Conservation (phyloP, 2,797 vertebrate genomes). For the Hybognathus amarus region DNA sequence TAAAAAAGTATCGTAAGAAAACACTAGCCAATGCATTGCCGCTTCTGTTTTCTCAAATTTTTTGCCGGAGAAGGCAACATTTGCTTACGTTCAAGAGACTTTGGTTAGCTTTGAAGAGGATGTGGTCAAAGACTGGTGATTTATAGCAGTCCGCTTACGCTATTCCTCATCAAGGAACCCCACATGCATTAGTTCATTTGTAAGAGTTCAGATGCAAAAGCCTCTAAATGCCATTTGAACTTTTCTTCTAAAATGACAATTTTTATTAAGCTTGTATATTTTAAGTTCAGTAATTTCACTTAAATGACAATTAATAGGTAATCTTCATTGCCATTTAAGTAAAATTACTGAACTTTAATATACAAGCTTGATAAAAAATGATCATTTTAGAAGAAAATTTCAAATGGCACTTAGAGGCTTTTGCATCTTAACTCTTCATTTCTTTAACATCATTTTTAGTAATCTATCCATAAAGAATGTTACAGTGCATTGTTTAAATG, state of each 20-base stretch:
- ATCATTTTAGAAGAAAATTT: no score
- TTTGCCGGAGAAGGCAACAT: neutral
- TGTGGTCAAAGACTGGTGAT: constrained; percentile 27
- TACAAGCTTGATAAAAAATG: no score
- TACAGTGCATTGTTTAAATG: neutral
- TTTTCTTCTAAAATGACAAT: no score
- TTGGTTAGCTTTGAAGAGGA: constrained; percentile 17
- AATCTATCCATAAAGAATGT: neutral
- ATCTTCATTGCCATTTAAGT: no score
- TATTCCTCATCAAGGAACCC: neutral
- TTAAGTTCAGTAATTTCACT: no score
- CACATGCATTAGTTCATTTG: neutral
- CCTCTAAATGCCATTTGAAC: no score
- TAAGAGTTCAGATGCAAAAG: no score
- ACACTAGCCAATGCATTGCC: neutral
- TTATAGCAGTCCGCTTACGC: neutral
- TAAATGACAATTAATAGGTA: no score
- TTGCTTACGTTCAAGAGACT: neutral
- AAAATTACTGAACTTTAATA: no score
- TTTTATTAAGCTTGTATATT: no score
- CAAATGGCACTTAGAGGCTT: no score
- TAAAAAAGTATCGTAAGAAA: neutral
- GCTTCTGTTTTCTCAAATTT: neutral
- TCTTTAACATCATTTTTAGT: constrained; percentile 4
- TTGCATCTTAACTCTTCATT: no score